Percentiles rank a stretch among this genome's conserved stretches.
Conservation (phyloP, 2,113 vertebrate genomes). For the Actinemys pallida region DNA sequence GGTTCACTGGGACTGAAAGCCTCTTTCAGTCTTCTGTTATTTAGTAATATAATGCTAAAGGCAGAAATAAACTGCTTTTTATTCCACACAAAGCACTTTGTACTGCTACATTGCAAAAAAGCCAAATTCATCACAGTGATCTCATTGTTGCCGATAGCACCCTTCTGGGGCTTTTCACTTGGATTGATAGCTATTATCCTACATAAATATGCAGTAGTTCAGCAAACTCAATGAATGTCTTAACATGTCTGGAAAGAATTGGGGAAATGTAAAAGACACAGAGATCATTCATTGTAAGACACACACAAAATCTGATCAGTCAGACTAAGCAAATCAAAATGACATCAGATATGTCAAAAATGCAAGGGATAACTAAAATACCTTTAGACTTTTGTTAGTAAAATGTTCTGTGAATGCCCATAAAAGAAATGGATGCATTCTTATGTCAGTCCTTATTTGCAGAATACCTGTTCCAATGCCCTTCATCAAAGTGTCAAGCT, state of each 20-base stretch:
- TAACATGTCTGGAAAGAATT: neutral
- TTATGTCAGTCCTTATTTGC: neutral
- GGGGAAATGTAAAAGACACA: neutral
- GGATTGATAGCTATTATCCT: neutral
- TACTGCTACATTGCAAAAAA: neutral
- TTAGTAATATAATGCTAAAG: neutral
- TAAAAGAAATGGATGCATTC: fast-evolving
- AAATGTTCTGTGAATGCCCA: neutral
- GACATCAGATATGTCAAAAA: neutral
- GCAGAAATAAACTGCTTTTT: neutral
- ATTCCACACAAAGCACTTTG: neutral
- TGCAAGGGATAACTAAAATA: neutral
- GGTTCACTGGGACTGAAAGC: neutral
- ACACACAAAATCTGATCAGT: neutral
- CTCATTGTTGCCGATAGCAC: neutral
- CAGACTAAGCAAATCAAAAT: neutral
- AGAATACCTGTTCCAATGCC: neutral
- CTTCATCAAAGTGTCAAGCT: neutral
- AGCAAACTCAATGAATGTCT: fast-evolving
- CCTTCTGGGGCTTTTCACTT: neutral
- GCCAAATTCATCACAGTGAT: neutral
- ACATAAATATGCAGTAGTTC: neutral
- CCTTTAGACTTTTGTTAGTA: neutral
- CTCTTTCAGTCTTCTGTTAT: neutral
- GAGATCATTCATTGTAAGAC: neutral